phyloP scores from a whole-genome alignment of 2,888 invertebrate species.

The Diaperis boleti region DNA sequence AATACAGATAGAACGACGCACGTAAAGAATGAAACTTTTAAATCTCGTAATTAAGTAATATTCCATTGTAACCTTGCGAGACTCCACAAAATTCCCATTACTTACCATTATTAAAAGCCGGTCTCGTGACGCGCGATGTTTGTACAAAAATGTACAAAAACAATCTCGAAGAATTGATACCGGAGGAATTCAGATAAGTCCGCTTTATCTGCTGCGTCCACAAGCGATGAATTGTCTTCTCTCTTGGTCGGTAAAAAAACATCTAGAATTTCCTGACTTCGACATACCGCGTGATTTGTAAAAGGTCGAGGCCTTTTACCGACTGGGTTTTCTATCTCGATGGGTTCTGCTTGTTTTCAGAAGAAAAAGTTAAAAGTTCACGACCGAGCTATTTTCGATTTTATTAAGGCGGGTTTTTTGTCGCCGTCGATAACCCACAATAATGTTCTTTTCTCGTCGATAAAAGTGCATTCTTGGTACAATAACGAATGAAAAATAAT shows the following conservation, averaged over 20 bases:
- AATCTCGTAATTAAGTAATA: conserved; percentile 4
- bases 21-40: conserved; percentile 2
- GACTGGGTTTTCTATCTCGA: conserved; percentile 19
- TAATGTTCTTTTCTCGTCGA: too few species aligned
- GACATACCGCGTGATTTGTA: conserved; percentile 27
- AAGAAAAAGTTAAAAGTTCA: conserved; percentile 17
- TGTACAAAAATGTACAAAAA: too few species aligned
- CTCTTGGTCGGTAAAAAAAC: conserved; percentile 11
- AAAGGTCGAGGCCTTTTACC: conserved; percentile 35
- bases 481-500: background rate
- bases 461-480: background rate
- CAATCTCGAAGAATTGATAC: too few species aligned
- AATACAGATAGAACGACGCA: conserved; percentile 9
- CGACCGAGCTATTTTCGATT: background rate
- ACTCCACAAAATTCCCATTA: too few species aligned
- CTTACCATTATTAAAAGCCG: too few species aligned
- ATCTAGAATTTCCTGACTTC: conserved; percentile 25
- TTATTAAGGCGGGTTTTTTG: too few species aligned
- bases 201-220: background rate
- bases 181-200: conserved; percentile 3
- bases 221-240: conserved; percentile 1
- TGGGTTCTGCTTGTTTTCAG: too few species aligned
- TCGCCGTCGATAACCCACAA: too few species aligned
- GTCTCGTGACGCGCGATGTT: too few species aligned
- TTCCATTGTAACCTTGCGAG: conserved; percentile 11